Conservation (phyloP, 2,113 vertebrate species). For the Cisticola juncidis region DNA sequence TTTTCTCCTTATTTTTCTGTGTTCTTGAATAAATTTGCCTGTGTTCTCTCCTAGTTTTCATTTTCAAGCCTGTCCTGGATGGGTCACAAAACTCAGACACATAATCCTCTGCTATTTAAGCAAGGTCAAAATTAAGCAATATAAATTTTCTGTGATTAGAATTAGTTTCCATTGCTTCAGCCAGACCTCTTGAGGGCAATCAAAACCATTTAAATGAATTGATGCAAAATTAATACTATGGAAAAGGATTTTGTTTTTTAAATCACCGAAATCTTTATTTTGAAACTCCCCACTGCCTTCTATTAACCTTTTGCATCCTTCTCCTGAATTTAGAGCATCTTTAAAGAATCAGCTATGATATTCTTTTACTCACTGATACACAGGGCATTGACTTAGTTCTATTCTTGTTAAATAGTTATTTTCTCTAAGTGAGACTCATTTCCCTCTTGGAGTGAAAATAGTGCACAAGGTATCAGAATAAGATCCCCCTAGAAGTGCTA, state of each 20-base stretch:
- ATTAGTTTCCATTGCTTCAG: constrained; percentile 7
- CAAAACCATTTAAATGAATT: constrained; percentile 7
- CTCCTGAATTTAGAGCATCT: constrained; percentile 1
- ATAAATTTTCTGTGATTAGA: constrained; percentile 32
- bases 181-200: constrained; percentile 1
- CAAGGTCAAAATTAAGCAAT: constrained; percentile 36
- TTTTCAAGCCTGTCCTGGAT: background rate
- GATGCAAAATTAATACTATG: constrained; percentile 13
- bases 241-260: background rate
- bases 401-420: background rate
- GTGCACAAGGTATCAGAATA: background rate
- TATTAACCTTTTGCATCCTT: background rate
- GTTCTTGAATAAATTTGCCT: background rate
- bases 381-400: background rate
- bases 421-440: background rate
- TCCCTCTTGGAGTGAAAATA: constrained; percentile 1
- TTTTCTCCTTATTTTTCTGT: background rate
- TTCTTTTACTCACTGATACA: constrained; percentile 12
- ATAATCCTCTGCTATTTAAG: background rate
- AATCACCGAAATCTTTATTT: background rate
- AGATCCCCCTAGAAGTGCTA: background rate
- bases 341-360: background rate
- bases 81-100: background rate
- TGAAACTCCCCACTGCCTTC: constrained; percentile 17
- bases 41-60: background rate